These are phyloP conservation scores for Pristionchus maxplancki DNA, from an alignment of 2,888 invertebrate genomes.

Conservation along the genomic window DNA sequence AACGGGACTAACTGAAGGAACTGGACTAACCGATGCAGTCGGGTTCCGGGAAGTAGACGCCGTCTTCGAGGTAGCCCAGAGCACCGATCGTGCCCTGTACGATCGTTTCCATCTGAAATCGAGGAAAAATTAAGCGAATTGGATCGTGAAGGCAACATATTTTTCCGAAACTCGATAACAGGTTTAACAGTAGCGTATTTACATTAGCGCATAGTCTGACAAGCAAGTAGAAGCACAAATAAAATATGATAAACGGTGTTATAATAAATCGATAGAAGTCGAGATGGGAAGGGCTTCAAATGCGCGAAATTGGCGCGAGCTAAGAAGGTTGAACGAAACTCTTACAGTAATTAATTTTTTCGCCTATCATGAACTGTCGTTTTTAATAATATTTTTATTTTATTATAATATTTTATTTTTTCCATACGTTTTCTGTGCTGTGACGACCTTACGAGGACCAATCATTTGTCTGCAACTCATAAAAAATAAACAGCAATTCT, in stretches of 20 bases:
- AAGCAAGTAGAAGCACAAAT: not conserved
- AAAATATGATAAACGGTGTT: not conserved
- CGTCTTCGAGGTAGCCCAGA: constrained; percentile 85
- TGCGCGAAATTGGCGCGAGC: constrained; percentile 44
- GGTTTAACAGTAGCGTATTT: not conserved
- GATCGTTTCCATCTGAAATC: constrained; percentile 59
- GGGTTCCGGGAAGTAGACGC: constrained; percentile 87
- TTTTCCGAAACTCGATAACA: not conserved
- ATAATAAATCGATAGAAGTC: not conserved
- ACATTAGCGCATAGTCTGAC: not conserved
- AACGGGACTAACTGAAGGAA: too few species aligned
- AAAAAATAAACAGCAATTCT: not conserved
- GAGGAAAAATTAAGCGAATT: not conserved
- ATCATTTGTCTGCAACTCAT: not conserved
- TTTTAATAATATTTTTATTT: not conserved
- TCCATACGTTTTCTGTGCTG: too few species aligned
- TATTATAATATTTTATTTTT: too few species aligned
- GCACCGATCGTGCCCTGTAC: constrained; percentile 65
- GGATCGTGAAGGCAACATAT: not conserved
- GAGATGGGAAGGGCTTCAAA: not conserved
- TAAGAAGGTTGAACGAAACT: not conserved
- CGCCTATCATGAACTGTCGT: not conserved
- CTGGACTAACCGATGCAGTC: too few species aligned
- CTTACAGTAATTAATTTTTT: not conserved
- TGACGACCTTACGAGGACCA: too few species aligned